Base-by-base conservation (phyloP, 2,888 invertebrate species). In the Caenorhabditis sinica region DNA sequence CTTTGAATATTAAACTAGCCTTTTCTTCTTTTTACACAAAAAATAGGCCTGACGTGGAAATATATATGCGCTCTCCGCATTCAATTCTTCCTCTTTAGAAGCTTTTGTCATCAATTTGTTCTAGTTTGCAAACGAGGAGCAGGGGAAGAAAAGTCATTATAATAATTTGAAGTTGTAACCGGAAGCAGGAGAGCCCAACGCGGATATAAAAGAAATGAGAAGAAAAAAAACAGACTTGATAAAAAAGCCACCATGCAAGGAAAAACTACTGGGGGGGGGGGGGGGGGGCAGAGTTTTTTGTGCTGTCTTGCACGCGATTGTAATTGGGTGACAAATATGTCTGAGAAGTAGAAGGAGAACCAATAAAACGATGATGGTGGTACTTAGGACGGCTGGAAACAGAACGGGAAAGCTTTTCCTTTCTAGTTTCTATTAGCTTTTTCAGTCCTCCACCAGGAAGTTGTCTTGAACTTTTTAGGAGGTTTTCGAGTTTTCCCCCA, bases 301-400 rank as follows among this genome's bases (percentile, higher is more conserved):
- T 28, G 43, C 74, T 49, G n/a, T 20, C 49, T 74, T 43, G 56
- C 74, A 65, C 53, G 53, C 43, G 33, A 43, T 66, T 68, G 68
- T 76, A 68, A 76, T 76, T 76, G 76, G 60, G 74, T 75, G 65
- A 75, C 74, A 75, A 75, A 75, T 75, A 65, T 28, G 74, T 75
- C 56, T 65, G 30, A 56, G 53, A 33, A 33, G 9, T n/a, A 58
- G 43, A 45, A 30, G 45, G 30, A 30, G 60, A 25, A 36, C 73
- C 51, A 66, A 65, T 28, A 66, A 58, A 45, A 66, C 74, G 56
- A 51, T 66, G 63, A 75, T 75, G 65, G 75, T 65, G 65, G 66
- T 58, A 66, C 75, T 74, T 63, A 65, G 63, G 65, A 15, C 11
- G 28, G 28, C 58, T 36, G 43, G 33, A 30, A 61, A 43, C 49